Conservation (phyloP, 2,888 invertebrate species). For the Cephus spinipes region DNA sequence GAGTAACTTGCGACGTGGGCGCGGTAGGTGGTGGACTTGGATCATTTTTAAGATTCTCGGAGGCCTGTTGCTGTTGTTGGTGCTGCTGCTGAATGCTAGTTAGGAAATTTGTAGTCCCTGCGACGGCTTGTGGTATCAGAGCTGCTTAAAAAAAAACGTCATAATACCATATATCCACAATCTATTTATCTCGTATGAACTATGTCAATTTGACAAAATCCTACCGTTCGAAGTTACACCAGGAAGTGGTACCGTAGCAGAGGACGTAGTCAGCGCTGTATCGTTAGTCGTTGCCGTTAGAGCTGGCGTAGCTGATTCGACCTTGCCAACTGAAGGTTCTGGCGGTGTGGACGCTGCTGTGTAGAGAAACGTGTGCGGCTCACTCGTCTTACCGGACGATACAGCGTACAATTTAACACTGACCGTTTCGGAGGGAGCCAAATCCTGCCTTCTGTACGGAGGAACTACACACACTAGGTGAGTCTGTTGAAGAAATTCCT, state of each 20-base stretch:
- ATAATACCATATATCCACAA: not conserved
- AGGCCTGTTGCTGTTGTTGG: constrained; percentile 16
- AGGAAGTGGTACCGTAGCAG: constrained; percentile 43
- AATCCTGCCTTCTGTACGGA: constrained; percentile 77
- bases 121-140: constrained; percentile 45
- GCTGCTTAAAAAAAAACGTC: constrained; percentile 31
- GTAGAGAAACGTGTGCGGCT: constrained; percentile 86
- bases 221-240: constrained; percentile 34
- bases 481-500: constrained; percentile 90
- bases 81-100: constrained; percentile 29
- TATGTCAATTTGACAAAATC: not conserved
- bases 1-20: constrained; percentile 47
- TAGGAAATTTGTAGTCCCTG: constrained; percentile 38
- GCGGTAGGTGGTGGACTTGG: constrained; percentile 55
- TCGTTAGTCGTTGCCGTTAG: constrained; percentile 61
- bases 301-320: constrained; percentile 47
- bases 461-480: constrained; percentile 91
- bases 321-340: constrained; percentile 55
- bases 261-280: constrained; percentile 37
- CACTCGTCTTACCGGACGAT: constrained; percentile 88
- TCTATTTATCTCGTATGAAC: not conserved
- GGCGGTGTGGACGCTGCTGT: constrained; percentile 67
- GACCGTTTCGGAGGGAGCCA: constrained; percentile 74
- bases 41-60: constrained; percentile 57
- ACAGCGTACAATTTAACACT: constrained; percentile 82